A percentile compares a stretch with the other conserved stretches of the same genome.
phyloP scores from a whole-genome alignment of 1,140 invertebrate species.

The Drosophila nigrodunni region DNA sequence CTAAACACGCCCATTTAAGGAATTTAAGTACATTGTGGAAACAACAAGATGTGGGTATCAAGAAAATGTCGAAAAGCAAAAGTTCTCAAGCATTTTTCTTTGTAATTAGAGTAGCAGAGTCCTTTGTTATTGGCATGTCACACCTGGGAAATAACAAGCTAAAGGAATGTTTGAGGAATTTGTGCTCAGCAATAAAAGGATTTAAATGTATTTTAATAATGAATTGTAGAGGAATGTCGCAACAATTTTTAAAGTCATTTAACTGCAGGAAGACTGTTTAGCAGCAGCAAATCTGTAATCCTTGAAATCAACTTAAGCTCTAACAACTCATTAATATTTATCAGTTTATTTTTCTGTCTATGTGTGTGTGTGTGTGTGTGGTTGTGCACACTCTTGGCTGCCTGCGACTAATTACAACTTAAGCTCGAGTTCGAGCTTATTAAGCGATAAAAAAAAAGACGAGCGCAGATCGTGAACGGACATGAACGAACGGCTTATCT shows the following conservation, averaged over 20 bases:
- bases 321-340: constrained; percentile 14
- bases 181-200: too few relatives aligned
- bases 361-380: background rate
- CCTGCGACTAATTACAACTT: constrained; percentile 67
- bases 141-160: too few relatives aligned
- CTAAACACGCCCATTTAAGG: background rate
- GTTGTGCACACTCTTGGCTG: constrained; percentile 14
- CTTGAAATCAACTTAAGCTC: background rate
- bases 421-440: constrained; percentile 56
- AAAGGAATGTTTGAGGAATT: too few relatives aligned
- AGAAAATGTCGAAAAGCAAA: background rate
- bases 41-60: background rate
- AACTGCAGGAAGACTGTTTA: background rate
- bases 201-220: too few relatives aligned
- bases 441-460: constrained; percentile 68
- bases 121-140: too few relatives aligned
- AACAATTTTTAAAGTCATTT: background rate
- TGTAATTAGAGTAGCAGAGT: too few relatives aligned
- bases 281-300: background rate
- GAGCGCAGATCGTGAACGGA: constrained; percentile 36
- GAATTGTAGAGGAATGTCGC: too few relatives aligned
- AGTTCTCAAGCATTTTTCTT: background rate
- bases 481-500: constrained; percentile 41
- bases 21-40: background rate
- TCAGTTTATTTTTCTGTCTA: constrained; percentile 4